Conservation (phyloP, 2,888 invertebrate genomes). For the Xiphydria camelus region DNA sequence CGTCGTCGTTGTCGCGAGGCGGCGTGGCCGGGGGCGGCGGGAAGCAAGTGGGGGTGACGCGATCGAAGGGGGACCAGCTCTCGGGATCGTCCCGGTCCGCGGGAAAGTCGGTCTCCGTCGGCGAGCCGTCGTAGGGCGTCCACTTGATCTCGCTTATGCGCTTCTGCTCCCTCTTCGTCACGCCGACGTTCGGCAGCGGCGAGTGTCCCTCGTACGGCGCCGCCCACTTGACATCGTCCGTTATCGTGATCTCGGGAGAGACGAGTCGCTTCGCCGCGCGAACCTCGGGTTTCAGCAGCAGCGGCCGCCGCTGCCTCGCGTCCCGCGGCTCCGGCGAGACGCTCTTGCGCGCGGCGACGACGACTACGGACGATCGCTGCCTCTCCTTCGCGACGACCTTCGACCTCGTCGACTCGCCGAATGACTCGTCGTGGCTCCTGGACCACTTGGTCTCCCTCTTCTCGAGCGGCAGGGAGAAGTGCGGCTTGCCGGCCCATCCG, state of each 20-base stretch:
- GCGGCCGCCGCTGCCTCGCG: slow-evolving; percentile 27
- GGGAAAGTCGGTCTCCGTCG: slow-evolving; percentile 20
- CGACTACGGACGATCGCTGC: slow-evolving; percentile 50
- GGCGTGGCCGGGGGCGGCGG: slow-evolving; percentile 46
- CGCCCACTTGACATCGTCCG: slow-evolving; percentile 47
- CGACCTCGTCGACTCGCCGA: slow-evolving; percentile 46
- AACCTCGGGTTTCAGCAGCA: slow-evolving; percentile 40
- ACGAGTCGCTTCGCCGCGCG: slow-evolving; percentile 47
- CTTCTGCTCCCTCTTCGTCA: slow-evolving; percentile 48
- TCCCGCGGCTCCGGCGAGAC: slow-evolving; percentile 54
- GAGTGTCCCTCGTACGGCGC: slow-evolving; percentile 52
- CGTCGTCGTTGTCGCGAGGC: slow-evolving; percentile 25
- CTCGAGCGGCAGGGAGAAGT: slow-evolving; percentile 50
- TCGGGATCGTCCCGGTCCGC: slow-evolving; percentile 33
- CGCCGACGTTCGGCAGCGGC: slow-evolving; percentile 49
- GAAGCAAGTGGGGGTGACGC: slow-evolving; percentile 50
- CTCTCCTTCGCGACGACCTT: slow-evolving; percentile 39
- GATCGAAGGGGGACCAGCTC: slow-evolving; percentile 40
- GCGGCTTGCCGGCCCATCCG: slow-evolving; percentile 50
- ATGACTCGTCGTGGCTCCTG: slow-evolving; percentile 35
- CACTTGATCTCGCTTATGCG: slow-evolving; percentile 49
- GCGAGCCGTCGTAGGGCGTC: slow-evolving; percentile 47
- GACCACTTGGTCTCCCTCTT: slow-evolving; percentile 41
- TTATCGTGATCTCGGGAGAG: slow-evolving; percentile 49
- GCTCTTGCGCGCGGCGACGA: slow-evolving; percentile 41